Conservation (phyloP, 2,888 invertebrate genomes). For the Corbicula japonica region DNA sequence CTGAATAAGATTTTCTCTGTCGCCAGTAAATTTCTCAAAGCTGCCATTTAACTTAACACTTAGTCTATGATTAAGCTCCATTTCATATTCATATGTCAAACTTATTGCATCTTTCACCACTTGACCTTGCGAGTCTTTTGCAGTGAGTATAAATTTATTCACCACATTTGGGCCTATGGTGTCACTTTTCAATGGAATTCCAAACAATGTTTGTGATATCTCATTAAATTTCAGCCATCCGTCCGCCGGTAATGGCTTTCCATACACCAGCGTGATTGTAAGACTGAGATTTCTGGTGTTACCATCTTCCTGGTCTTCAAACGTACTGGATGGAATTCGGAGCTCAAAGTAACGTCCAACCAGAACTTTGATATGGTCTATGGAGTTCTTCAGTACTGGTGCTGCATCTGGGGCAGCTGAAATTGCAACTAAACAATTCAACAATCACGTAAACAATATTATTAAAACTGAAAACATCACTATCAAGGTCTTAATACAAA, state of each 20-base stretch:
- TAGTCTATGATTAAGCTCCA: constrained; percentile 54
- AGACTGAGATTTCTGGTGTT: constrained; percentile 73
- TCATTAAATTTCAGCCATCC: constrained; percentile 78
- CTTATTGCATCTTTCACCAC: constrained; percentile 63
- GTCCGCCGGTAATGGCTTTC: constrained; percentile 58
- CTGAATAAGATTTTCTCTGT: constrained; percentile 44
- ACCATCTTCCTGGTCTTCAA: constrained; percentile 78
- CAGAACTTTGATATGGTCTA: constrained; percentile 66
- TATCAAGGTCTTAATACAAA: too few relatives aligned
- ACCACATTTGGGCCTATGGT: constrained; percentile 39
- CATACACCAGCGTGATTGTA: constrained; percentile 64
- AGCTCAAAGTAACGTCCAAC: constrained; percentile 73
- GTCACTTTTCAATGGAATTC: constrained; percentile 75
- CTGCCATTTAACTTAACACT: constrained; percentile 46
- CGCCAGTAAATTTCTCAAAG: constrained; percentile 34
- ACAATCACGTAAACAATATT: too few relatives aligned
- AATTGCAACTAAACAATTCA: constrained; percentile 10
- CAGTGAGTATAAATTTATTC: constrained; percentile 55
- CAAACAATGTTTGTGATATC: constrained; percentile 70
- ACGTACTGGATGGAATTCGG: constrained; percentile 72
- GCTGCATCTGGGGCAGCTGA: constrained; percentile 59
- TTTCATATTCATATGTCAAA: constrained; percentile 59
- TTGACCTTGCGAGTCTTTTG: constrained; percentile 60
- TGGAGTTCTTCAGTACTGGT: constrained; percentile 68
- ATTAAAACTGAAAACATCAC: too few relatives aligned